Percentiles rank a stretch among this genome's conserved stretches.
Evolutionary conservation across 2,113 vertebrate genomes (phyloP).

Genomic region (Castor canadensis): DNA sequence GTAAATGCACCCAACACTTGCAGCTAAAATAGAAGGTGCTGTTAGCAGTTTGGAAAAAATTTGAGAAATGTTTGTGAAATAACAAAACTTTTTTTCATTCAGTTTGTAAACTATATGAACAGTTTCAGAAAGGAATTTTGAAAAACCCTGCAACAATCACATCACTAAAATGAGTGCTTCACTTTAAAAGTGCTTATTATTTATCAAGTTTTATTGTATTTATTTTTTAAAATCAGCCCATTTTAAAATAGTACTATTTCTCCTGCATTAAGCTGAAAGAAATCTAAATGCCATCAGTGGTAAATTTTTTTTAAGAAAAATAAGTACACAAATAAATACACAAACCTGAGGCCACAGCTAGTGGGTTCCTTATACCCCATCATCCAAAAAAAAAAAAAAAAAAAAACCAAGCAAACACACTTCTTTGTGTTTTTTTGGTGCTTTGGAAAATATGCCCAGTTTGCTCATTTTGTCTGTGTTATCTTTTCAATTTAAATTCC

Average conservation of each 20-base stretch:
- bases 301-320: slow-evolving; percentile 23
- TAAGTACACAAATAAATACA: not conserved
- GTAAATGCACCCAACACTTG: not conserved
- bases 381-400: slow-evolving; percentile 30
- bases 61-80: slow-evolving; percentile 21
- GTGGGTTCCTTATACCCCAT: not conserved
- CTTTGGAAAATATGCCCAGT: slow-evolving; percentile 42
- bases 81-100: slow-evolving; percentile 37
- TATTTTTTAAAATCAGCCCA: not conserved
- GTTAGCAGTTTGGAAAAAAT: slow-evolving; percentile 17
- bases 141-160: not conserved
- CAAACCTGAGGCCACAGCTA: not conserved
- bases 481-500: slow-evolving; percentile 57
- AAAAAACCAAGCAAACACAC: slow-evolving; percentile 25
- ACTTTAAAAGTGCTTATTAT: not conserved
- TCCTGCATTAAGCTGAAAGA: not conserved
- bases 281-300: slow-evolving; percentile 32
- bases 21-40: not conserved
- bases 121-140: slow-evolving; percentile 27
- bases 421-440: slow-evolving; percentile 43
- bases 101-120: slow-evolving; percentile 31
- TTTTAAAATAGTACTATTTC: slow-evolving; percentile 38
- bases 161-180: not conserved
- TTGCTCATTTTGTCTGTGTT: slow-evolving; percentile 47
- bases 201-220: slow-evolving; percentile 20